Evolutionary conservation across 2,888 invertebrate genomes (phyloP), one percentile per base, ranked within the genome.

Genomic region (Nemoura dubitans): DNA sequence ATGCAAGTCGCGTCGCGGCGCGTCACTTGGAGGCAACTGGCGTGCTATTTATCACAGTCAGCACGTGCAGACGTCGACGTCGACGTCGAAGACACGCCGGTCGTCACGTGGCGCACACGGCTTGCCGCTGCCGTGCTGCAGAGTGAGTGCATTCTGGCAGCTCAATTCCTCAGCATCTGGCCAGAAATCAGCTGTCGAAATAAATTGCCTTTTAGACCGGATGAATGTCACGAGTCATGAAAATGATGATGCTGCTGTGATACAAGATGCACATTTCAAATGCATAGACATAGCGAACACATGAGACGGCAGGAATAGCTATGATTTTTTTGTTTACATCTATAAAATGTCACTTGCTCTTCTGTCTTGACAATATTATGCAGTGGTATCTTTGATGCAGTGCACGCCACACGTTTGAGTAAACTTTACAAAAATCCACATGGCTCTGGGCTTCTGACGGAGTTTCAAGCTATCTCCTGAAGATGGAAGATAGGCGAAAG

Each of bases 161-260:
- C 82, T 82, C 78, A 78, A 78, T 78, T 78, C 27, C 7, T 78
- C 26, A 26, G 30, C 83, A 83, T 83, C 83, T 84, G 84, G 59
- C 29, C 21, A 43, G 84, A 29, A 59, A 84, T 84, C 84, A 84
- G 43, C 84, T 84, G 84, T 84, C 59, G 27, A 84, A 84, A 84
- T 84, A 84, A 76, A 76, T 84, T 76, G 28, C 84, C 26, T 78
- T n/a, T n/a, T 59, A 16, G 27, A 84, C 83, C 83, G 83, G 83
- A 83, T 83, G 83, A 28, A 29, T 81, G 59, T 59, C 59, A 59
- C 59, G 59, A 59, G 59, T 59, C 59, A 21, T 59, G 59, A 10
- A 59, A 36, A 36, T 36, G 36, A 21, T 59, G 59, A 2, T 21
- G 59, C 59, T 59, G 59, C 21, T 59, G 59, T 59, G 59, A 59